Evolutionary conservation across 2,113 vertebrate species (phyloP).

Genomic region (Poeciliopsis occidentalis): DNA sequence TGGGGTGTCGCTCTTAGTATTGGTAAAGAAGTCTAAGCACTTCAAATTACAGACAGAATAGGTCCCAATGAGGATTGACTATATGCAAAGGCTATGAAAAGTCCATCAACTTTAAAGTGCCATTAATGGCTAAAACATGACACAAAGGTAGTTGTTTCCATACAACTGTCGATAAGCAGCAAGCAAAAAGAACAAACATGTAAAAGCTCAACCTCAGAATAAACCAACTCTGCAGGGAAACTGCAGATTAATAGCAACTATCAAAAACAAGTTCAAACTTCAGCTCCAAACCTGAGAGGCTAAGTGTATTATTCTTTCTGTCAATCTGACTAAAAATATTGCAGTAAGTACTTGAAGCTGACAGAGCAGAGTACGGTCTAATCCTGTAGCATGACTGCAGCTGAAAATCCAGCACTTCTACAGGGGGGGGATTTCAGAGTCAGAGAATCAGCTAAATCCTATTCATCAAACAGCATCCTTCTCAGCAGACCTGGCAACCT

Average conservation of each 20-base stretch:
- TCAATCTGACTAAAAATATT: slow-evolving; percentile 66
- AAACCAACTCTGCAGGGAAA: slow-evolving; percentile 37
- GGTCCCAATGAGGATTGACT: neutral
- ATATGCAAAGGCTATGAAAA: slow-evolving; percentile 2
- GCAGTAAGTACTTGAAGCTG: slow-evolving; percentile 62
- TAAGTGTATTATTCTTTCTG: slow-evolving; percentile 51
- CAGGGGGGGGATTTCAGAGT: slow-evolving; percentile 47
- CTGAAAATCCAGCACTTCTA: slow-evolving; percentile 65
- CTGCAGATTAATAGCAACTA: slow-evolving; percentile 39
- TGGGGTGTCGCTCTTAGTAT: neutral
- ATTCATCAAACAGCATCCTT: slow-evolving; percentile 69
- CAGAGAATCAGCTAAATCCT: slow-evolving; percentile 62
- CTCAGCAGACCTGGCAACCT: slow-evolving; percentile 70
- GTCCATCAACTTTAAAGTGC: slow-evolving; percentile 32
- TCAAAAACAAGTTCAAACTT: slow-evolving; percentile 42
- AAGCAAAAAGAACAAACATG: neutral
- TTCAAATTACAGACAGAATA: neutral
- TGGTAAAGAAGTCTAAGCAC: neutral
- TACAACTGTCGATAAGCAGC: neutral
- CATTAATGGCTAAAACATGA: slow-evolving; percentile 10
- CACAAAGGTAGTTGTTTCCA: slow-evolving; percentile 30
- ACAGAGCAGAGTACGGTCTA: slow-evolving; percentile 65
- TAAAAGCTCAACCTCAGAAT: slow-evolving; percentile 25
- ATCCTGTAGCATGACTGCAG: slow-evolving; percentile 68
- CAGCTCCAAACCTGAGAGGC: slow-evolving; percentile 16